Evolutionary conservation across 1,140 invertebrate species (phyloP).

Genomic region (Heliconius eleuchia): DNA sequence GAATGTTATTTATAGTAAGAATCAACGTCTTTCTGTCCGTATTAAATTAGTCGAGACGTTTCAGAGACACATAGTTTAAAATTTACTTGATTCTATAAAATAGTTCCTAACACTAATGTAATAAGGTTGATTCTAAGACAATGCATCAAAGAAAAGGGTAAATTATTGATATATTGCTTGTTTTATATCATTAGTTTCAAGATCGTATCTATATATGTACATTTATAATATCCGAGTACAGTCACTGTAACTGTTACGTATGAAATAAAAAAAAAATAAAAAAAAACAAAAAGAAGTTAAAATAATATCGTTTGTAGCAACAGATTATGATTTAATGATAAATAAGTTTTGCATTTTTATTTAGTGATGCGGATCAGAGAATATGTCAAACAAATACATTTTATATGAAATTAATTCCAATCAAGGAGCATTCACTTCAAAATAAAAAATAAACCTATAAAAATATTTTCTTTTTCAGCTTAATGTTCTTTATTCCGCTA

Average conservation of each 20-base stretch:
- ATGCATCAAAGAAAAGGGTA: neutral
- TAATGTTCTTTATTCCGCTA: too few relatives aligned
- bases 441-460: too few relatives aligned
- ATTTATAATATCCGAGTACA: neutral
- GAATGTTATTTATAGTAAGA: slow-evolving; percentile 62
- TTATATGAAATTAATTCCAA: too few relatives aligned
- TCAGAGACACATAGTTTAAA: slow-evolving; percentile 10
- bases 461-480: too few relatives aligned
- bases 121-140: neutral
- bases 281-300: neutral
- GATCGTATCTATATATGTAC: neutral
- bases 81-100: neutral
- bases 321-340: too few relatives aligned
- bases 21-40: slow-evolving; percentile 56
- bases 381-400: too few relatives aligned
- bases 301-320: too few relatives aligned
- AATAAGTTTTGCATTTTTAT: too few relatives aligned
- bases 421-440: too few relatives aligned
- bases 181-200: slow-evolving; percentile 12
- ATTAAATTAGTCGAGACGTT: slow-evolving; percentile 68
- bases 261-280: neutral
- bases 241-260: neutral
- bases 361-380: too few relatives aligned
- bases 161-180: slow-evolving; percentile 61
- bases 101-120: neutral